phyloP scores from a whole-genome alignment of 1,140 invertebrate species.

The Drosophila suzukii region DNA sequence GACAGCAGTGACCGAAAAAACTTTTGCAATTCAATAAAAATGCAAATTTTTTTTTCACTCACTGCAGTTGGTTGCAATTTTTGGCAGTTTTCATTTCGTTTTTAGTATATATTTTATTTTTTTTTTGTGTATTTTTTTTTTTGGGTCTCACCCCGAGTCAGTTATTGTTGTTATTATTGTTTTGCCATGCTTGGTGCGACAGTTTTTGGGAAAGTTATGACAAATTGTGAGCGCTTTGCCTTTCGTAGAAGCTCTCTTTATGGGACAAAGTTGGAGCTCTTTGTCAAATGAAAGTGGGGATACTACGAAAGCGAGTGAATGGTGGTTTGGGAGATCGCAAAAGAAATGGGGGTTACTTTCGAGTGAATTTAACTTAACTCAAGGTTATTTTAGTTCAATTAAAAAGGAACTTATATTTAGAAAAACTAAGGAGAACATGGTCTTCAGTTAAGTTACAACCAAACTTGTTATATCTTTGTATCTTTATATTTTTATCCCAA shows the following conservation, averaged over 20 bases:
- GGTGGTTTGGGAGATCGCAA: not conserved
- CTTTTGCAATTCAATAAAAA: constrained; percentile 81
- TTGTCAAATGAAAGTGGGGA: constrained; percentile 25
- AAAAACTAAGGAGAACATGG: too few relatives aligned
- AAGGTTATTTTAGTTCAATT: not conserved
- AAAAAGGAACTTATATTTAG: too few relatives aligned
- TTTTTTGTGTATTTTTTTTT: constrained; percentile 1
- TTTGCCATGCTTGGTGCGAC: constrained; percentile 42
- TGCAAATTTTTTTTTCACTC: constrained; percentile 65
- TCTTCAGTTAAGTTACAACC: too few relatives aligned
- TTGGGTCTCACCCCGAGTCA: constrained; percentile 9
- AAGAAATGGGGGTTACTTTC: not conserved
- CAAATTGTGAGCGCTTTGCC: constrained; percentile 56
- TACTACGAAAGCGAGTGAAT: not conserved
- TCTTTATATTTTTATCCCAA: not conserved
- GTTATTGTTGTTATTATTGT: constrained; percentile 37
- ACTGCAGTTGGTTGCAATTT: constrained; percentile 70
- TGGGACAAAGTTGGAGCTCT: constrained; percentile 42
- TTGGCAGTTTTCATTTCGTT: constrained; percentile 62
- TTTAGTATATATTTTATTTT: constrained; percentile 24
- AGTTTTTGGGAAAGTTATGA: constrained; percentile 64
- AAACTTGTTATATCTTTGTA: not conserved
- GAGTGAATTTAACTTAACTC: not conserved
- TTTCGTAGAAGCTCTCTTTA: constrained; percentile 26
- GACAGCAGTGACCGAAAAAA: constrained; percentile 72